phyloP scores from a whole-genome alignment of 2,888 invertebrate genomes.

The Galerucella calmariensis region DNA sequence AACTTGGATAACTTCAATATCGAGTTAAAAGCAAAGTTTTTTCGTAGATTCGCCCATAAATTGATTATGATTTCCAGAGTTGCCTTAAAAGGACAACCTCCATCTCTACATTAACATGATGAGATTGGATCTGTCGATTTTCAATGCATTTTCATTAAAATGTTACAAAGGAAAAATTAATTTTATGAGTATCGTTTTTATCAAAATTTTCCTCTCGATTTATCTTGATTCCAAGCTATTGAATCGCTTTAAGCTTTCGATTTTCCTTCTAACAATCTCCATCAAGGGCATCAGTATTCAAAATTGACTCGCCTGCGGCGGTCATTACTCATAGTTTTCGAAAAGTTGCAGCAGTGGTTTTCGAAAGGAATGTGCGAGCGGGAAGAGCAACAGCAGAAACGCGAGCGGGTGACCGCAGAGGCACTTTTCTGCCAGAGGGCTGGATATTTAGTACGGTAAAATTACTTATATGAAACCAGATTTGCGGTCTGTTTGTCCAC shows the following conservation, averaged over 20 bases:
- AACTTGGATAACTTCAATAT: constrained; percentile 1
- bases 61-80: not conserved
- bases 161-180: too few species aligned
- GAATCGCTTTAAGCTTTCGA: not conserved
- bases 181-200: too few species aligned
- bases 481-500: too few species aligned
- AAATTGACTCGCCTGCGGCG: not conserved
- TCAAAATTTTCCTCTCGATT: not conserved
- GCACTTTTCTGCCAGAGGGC: constrained; percentile 17
- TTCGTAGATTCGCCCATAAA: constrained; percentile 1
- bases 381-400: constrained; percentile 12
- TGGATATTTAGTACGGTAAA: constrained; percentile 4
- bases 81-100: too few species aligned
- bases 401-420: constrained; percentile 28
- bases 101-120: too few species aligned
- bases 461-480: not conserved
- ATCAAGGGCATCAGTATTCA: constrained; percentile 12
- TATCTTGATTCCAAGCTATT: not conserved
- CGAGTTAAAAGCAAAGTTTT: constrained; percentile 24
- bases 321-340: constrained; percentile 19
- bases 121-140: too few species aligned
- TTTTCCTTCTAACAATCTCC: not conserved
- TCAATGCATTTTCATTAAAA: too few species aligned
- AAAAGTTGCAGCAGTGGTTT: constrained; percentile 20
- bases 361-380: not conserved